Base-by-base conservation (phyloP, 2,797 vertebrate genomes). In the Danio tinwini region DNA sequence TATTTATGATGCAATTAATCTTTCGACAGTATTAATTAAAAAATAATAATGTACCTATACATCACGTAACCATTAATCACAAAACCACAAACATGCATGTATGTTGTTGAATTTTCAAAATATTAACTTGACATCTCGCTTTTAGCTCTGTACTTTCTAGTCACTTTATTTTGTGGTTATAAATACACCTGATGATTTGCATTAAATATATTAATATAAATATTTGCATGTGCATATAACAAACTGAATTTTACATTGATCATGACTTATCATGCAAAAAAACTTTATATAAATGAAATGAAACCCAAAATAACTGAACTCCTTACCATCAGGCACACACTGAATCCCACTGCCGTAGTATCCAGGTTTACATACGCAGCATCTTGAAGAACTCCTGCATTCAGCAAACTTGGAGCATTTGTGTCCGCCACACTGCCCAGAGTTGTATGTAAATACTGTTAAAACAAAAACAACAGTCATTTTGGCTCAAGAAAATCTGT, bases 331-430 rank as follows among this genome's bases (percentile, higher is more conserved):
- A 40, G 96, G 93, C 4, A 99, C 92, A 78, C 98, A 99, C n/a
- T 98, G 94, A 56, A 94, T 92, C 76, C 98, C 97, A 6, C 96
- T 97, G 77, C 98, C 98, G 2, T 96, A 97, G 90, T 94, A 99
- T 21, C 97, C 97, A 10, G 95, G 91, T 72, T 93, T 93, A 61
- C 98, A 99, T 77, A 91, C 91, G 89, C 98, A 99, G 85, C 98
- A 99, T 89, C 88, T 92, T 49, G 91, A 62, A 80, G 95, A 95
- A 87, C 97, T 96, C 68, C 47, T 92, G 91, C 98, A 99, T 77
- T 96, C 90, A 0, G 94, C 95, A 2, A 97, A 97, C 87, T 94
- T 91, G 0, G 97, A 97, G 84, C 98, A 99, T 83, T 95, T 95
- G 73, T 95, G 93, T 16, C 93, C 91, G 80, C 90, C 77, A 52